These are phyloP conservation scores for Malurus leucopterus DNA, from an alignment of 2,797 vertebrate genomes.

Conservation along the genomic window DNA sequence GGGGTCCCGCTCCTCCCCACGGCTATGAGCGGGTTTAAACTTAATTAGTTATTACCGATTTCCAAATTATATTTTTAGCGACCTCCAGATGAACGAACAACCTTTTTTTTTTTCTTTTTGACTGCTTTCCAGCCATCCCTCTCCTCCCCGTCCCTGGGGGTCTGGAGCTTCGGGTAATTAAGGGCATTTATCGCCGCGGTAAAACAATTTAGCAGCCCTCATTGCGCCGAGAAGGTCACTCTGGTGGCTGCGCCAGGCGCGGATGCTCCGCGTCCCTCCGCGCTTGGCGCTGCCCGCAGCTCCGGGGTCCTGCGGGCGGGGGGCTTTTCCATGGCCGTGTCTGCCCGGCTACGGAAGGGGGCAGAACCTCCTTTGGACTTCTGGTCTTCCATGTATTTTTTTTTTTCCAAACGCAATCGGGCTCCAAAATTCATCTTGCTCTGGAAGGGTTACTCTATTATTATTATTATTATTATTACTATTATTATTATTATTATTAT, in stretches of 20 bases:
- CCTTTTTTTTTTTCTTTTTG: fast-evolving
- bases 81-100: background rate
- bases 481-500: background rate
- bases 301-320: background rate
- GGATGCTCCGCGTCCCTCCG: background rate
- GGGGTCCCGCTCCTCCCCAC: background rate
- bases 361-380: background rate
- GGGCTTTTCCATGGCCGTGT: background rate
- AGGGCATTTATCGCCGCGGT: constrained; percentile 35
- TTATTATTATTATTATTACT: background rate
- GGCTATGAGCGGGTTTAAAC: background rate
- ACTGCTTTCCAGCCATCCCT: background rate
- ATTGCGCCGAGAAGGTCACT: background rate
- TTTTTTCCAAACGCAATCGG: background rate
- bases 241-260: background rate
- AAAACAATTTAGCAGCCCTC: constrained; percentile 36
- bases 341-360: too few species aligned
- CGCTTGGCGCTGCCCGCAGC: background rate
- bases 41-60: background rate
- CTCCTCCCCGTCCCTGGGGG: background rate
- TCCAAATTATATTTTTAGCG: background rate
- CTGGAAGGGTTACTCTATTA: fast-evolving
- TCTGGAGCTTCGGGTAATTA: background rate
- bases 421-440: background rate
- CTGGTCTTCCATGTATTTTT: fast-evolving